phyloP scores from a whole-genome alignment of 1,140 invertebrate species.

The Babylonia areolata region DNA sequence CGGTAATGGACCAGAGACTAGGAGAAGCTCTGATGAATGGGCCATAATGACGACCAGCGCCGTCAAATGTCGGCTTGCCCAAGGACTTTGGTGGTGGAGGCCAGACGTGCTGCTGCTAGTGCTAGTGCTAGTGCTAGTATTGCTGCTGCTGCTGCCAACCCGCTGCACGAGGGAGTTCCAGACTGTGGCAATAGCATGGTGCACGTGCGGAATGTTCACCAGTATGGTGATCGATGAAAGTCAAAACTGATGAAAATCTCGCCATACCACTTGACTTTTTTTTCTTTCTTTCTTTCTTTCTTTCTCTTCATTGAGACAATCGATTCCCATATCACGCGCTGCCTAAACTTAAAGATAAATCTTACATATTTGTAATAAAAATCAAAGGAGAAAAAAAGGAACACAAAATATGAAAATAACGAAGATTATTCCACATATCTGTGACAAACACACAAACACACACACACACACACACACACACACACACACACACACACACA shows the following conservation, averaged over 20 bases:
- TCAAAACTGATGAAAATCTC: background rate
- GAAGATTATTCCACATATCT: too few relatives aligned
- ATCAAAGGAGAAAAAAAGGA: too few relatives aligned
- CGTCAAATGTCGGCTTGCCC: background rate
- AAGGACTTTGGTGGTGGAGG: background rate
- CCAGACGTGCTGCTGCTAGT: background rate
- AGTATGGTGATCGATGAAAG: background rate
- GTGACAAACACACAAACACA: too few relatives aligned
- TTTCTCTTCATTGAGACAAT: background rate
- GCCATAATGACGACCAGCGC: conserved; percentile 7
- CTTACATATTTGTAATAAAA: too few relatives aligned
- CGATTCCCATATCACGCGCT: too few relatives aligned
- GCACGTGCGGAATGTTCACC: background rate
- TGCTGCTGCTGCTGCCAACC: background rate
- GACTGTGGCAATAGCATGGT: background rate
- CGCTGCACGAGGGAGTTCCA: background rate
- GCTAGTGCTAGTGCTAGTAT: background rate
- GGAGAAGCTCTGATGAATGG: background rate
- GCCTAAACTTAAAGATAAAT: too few relatives aligned
- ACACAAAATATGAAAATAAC: too few relatives aligned
- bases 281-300: background rate
- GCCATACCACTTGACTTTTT: background rate
- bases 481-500: too few relatives aligned
- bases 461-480: too few relatives aligned
- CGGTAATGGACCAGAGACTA: background rate